phyloP scores from a whole-genome alignment of 2,797 vertebrate species.

The Spinibarbus caldwelli region DNA sequence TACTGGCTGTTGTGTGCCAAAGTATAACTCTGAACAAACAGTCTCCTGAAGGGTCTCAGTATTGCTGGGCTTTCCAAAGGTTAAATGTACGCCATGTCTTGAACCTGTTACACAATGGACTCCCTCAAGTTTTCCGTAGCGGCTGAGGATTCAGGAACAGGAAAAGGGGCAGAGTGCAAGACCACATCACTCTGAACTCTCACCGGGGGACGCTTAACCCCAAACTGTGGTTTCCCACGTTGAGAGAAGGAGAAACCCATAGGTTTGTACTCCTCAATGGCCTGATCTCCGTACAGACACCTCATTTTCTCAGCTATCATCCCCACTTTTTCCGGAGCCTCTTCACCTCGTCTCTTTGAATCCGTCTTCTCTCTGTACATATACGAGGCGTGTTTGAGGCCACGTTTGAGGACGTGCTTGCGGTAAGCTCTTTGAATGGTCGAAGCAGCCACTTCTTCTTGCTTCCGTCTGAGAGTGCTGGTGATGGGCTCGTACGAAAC shows the following conservation, averaged over 20 bases:
- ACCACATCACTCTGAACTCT: slow-evolving; percentile 72
- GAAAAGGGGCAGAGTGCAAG: slow-evolving; percentile 65
- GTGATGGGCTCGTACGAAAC: slow-evolving; percentile 94
- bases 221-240: background rate
- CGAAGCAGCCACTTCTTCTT: slow-evolving; percentile 88
- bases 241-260: background rate
- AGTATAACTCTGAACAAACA: slow-evolving; percentile 16
- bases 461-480: slow-evolving; percentile 90
- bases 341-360: background rate
- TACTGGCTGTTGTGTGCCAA: background rate
- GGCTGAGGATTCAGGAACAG: slow-evolving; percentile 6
- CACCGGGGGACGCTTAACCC: slow-evolving; percentile 41
- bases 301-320: slow-evolving; percentile 79
- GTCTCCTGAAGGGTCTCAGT: slow-evolving; percentile 16
- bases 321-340: slow-evolving; percentile 79
- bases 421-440: slow-evolving; percentile 92
- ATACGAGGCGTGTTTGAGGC: slow-evolving; percentile 83
- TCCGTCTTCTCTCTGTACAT: slow-evolving; percentile 76
- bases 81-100: background rate
- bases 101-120: slow-evolving; percentile 64
- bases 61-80: background rate
- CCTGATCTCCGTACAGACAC: slow-evolving; percentile 74
- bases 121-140: slow-evolving; percentile 67
- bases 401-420: slow-evolving; percentile 82
- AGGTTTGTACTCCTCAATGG: background rate